Percentiles rank a stretch among this genome's conserved stretches.
phyloP scores from a whole-genome alignment of 1,140 invertebrate species.

The Drosophila busckii region DNA sequence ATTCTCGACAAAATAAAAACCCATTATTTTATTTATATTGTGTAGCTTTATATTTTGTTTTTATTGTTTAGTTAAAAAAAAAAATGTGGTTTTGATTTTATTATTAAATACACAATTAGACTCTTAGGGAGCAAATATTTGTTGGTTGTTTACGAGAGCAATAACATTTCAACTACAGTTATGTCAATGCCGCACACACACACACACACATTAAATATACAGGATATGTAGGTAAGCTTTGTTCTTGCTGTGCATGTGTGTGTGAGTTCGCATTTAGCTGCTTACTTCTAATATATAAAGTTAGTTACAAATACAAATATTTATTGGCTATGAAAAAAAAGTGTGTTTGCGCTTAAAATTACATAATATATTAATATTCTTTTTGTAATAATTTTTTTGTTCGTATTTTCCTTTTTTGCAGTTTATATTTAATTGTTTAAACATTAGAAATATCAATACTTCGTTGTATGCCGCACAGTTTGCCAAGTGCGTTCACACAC shows the following conservation, averaged over 20 bases:
- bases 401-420: conserved; percentile 1
- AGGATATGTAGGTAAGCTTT: conserved; percentile 1
- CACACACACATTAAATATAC: conserved; percentile 12
- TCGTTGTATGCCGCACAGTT: conserved; percentile 54
- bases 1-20: background rate
- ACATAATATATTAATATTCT: conserved; percentile 52
- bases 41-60: conserved; percentile 20
- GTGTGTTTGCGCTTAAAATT: conserved; percentile 50
- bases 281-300: conserved; percentile 13
- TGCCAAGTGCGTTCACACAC: background rate
- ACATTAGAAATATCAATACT: conserved; percentile 61
- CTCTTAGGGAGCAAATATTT: conserved; percentile 42
- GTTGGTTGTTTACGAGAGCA: conserved; percentile 30
- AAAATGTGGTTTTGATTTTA: no score
- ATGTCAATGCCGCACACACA: no score
- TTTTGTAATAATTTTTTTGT: conserved; percentile 13
- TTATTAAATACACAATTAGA: conserved; percentile 47
- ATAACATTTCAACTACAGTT: conserved; percentile 60
- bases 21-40: conserved; percentile 20
- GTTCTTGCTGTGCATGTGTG: conserved; percentile 11
- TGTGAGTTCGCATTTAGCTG: conserved; percentile 28
- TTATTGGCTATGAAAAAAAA: conserved; percentile 71
- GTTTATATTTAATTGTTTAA: background rate
- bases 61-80: conserved; percentile 54
- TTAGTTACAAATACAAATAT: conserved; percentile 43